Conservation (phyloP, 2,888 invertebrate species). For the Theodoxus fluviatilis region DNA sequence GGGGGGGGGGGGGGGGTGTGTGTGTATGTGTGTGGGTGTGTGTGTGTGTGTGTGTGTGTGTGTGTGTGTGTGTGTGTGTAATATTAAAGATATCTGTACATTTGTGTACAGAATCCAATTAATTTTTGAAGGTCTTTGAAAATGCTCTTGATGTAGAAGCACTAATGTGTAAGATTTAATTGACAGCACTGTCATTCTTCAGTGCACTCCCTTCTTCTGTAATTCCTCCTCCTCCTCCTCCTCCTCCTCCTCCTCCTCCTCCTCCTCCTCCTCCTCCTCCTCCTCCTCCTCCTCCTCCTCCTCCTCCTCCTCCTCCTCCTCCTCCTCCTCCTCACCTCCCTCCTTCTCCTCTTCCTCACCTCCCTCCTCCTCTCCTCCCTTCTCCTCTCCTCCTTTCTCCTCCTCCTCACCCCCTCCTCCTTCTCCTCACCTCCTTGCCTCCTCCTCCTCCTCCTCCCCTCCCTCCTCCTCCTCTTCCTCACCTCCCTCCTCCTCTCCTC, state of each 20-base stretch:
- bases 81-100: no score
- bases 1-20: background rate
- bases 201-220: slow-evolving; percentile 20
- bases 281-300: background rate
- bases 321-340: slow-evolving; percentile 5
- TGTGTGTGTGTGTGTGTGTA: slow-evolving; percentile 23
- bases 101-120: no score
- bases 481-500: slow-evolving; percentile 11
- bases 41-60: slow-evolving; percentile 3
- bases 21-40: background rate
- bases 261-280: background rate
- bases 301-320: background rate
- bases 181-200: no score
- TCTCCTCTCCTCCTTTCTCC: no score
- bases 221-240: background rate
- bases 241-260: background rate
- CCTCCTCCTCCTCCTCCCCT: background rate
- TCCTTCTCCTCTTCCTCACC: no score
- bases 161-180: no score
- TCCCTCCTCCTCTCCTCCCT: no score
- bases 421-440: background rate
- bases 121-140: no score
- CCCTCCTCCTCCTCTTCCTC: background rate
- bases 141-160: no score
- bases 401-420: background rate